phyloP scores from a whole-genome alignment of 2,113 vertebrate genomes.

The Poeciliopsis occidentalis region DNA sequence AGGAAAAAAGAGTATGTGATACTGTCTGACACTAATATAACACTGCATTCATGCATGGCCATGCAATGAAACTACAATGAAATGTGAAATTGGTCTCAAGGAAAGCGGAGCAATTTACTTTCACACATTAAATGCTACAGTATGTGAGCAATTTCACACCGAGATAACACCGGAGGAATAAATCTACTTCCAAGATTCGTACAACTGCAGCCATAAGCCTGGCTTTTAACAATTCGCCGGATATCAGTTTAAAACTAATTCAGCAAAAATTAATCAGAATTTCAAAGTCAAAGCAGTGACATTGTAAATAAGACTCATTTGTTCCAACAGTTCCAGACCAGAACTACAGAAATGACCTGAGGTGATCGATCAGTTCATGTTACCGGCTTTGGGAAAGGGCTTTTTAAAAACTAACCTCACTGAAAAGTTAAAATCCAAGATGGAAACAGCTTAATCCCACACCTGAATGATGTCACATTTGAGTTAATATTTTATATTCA shows the following conservation, averaged over 20 bases:
- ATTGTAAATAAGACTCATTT: too few species aligned
- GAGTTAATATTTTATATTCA: not conserved
- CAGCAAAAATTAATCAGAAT: not conserved
- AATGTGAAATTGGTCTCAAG: conserved; percentile 35
- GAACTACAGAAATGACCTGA: too few species aligned
- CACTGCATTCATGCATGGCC: conserved; percentile 26
- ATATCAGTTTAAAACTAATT: not conserved
- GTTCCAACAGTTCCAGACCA: too few species aligned
- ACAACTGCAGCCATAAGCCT: not conserved
- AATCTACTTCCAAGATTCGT: not conserved
- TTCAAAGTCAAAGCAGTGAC: not conserved
- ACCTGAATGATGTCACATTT: not conserved
- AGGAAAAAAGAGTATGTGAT: conserved; percentile 22
- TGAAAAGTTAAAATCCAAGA: not conserved
- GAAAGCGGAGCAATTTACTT: conserved; percentile 28
- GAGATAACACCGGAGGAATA: not conserved
- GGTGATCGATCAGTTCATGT: not conserved
- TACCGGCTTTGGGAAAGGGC: not conserved
- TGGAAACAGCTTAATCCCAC: not conserved
- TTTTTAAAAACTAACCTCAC: not conserved
- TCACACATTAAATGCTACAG: not conserved
- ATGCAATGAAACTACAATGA: conserved; percentile 9
- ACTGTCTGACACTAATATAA: conserved; percentile 48
- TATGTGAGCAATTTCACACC: not conserved
- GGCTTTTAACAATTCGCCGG: not conserved